Conservation (phyloP, 35 echinoderm and acorn worm species). For the Heliocidaris tuberculata region DNA sequence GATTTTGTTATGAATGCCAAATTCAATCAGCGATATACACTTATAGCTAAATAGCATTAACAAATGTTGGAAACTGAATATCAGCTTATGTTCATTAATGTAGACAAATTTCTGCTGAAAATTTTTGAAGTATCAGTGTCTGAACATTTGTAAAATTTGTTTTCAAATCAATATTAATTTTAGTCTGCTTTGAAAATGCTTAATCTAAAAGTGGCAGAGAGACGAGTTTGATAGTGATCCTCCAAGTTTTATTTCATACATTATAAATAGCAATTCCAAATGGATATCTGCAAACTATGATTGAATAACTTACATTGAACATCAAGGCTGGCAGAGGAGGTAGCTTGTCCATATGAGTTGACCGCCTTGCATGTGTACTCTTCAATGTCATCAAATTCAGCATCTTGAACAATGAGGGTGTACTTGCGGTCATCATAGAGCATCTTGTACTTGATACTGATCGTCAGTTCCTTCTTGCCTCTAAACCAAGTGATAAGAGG, state of each 20-base stretch:
- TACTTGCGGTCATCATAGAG: constrained; percentile 97
- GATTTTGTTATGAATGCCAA: background rate
- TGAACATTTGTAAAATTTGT: no score
- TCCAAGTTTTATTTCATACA: no score
- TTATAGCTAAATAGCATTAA: no score
- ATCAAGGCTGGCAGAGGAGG: constrained; percentile 70
- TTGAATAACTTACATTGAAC: constrained; percentile 77
- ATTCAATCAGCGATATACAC: background rate
- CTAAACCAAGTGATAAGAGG: constrained; percentile 89
- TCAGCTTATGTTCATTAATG: no score
- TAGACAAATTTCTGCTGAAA: no score
- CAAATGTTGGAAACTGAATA: no score
- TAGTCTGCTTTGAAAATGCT: background rate
- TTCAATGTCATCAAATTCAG: constrained; percentile 85
- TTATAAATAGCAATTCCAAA: no score
- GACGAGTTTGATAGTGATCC: no score
- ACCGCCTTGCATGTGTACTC: constrained; percentile 80
- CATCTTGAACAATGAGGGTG: constrained; percentile 89
- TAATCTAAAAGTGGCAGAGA: background rate
- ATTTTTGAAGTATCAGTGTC: no score
- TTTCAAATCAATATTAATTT: background rate
- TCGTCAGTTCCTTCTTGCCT: constrained; percentile 58
- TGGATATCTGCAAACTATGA: no score
- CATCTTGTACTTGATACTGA: constrained; percentile 98
- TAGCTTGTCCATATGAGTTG: constrained; percentile 94